A percentile compares a stretch with the other conserved stretches of the same genome.
These are phyloP conservation scores for Triplophysa tibetana DNA, from an alignment of 2,113 vertebrate genomes.

Conservation along the genomic window DNA sequence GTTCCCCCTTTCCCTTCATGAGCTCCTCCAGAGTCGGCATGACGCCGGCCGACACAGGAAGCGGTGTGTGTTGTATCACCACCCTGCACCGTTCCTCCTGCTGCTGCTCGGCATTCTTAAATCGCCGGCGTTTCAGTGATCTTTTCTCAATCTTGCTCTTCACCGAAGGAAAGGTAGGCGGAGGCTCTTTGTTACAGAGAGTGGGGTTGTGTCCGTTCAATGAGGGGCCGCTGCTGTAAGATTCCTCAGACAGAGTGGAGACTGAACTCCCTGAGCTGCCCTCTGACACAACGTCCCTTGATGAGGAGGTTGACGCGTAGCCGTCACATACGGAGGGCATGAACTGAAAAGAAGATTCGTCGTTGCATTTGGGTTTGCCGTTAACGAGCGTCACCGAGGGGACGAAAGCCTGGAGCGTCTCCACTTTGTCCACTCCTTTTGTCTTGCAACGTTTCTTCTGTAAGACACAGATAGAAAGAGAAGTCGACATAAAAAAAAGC, in stretches of 20 bases:
- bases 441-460: conserved; percentile 95
- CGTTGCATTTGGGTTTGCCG: conserved; percentile 79
- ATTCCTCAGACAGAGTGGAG: conserved; percentile 87
- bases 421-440: conserved; percentile 86
- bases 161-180: conserved; percentile 63
- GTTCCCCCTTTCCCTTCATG: conserved; percentile 91
- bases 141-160: conserved; percentile 91
- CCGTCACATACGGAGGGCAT: conserved; percentile 70
- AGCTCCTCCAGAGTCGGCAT: conserved; percentile 91
- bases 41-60: conserved; percentile 76
- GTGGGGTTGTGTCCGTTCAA: conserved; percentile 71
- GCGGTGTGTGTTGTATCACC: conserved; percentile 71
- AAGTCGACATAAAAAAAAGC: conserved; percentile 31
- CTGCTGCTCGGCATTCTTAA: conserved; percentile 84
- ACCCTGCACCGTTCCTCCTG: conserved; percentile 71
- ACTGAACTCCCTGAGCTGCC: conserved; percentile 87
- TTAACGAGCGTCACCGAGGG: conserved; percentile 73
- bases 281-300: conserved; percentile 83
- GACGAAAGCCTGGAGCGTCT: conserved; percentile 78
- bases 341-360: conserved; percentile 79
- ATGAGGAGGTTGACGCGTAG: conserved; percentile 77
- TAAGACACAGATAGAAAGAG: conserved; percentile 37
- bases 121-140: conserved; percentile 85
- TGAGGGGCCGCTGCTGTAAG: conserved; percentile 83
- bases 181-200: conserved; percentile 83